phyloP scores from a whole-genome alignment of 2,797 vertebrate genomes.

The Enteromius fasciolatus region DNA sequence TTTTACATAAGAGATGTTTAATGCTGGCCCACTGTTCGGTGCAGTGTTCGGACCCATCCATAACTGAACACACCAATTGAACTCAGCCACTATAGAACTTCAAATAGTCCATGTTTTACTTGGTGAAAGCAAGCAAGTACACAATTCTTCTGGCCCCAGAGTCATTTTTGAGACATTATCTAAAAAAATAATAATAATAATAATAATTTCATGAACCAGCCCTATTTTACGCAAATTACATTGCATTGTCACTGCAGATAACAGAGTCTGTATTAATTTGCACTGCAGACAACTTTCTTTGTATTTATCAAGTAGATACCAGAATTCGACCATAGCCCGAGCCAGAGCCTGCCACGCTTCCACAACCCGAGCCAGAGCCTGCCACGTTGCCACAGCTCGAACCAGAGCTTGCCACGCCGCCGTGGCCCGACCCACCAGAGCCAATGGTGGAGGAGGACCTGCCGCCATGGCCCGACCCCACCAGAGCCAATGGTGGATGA shows the following conservation, averaged over 20 bases:
- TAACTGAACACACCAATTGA: neutral
- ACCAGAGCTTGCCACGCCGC: too few relatives aligned
- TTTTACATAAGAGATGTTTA: neutral
- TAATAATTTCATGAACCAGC: neutral
- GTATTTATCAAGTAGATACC: neutral
- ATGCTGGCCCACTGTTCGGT: neutral
- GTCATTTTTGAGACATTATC: neutral
- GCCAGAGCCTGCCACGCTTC: too few relatives aligned
- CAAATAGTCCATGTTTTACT: neutral
- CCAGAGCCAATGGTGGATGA: too few relatives aligned
- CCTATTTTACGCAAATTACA: neutral
- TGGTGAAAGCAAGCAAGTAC: neutral
- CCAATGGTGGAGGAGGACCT: too few relatives aligned
- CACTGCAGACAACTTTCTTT: neutral
- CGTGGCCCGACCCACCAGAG: too few relatives aligned
- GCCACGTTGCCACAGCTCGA: too few relatives aligned
- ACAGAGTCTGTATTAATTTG: neutral
- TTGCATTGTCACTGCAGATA: neutral
- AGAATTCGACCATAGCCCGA: neutral
- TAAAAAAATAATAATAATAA: too few relatives aligned
- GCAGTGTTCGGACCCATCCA: neutral
- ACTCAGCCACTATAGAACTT: neutral
- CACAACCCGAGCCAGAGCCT: too few relatives aligned
- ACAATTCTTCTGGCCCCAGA: neutral
- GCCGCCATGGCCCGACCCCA: too few relatives aligned